A percentile compares a stretch with the other conserved stretches of the same genome.
Evolutionary conservation across 2,888 invertebrate species (phyloP).

Genomic region (Synergus itoensis): DNA sequence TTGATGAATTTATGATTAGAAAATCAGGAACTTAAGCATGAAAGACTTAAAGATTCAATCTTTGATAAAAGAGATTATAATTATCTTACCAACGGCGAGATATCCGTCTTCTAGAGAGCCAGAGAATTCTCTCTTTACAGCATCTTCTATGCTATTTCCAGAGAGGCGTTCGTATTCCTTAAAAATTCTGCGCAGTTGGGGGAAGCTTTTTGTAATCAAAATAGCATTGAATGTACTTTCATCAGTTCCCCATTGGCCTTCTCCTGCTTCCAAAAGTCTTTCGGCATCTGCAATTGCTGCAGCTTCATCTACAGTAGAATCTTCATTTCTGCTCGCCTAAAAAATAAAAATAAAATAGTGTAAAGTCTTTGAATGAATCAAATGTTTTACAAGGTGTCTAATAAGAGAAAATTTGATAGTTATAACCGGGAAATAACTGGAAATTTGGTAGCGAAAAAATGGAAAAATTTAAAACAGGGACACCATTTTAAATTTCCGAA

Average conservation of each 20-base stretch:
- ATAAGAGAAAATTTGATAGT: no score
- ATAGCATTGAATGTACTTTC: conserved; percentile 93
- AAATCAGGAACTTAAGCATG: no score
- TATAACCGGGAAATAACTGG: no score
- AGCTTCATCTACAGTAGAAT: conserved; percentile 84
- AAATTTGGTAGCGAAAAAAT: no score
- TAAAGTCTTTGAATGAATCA: neutral
- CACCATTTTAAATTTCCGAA: neutral
- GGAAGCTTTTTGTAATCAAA: conserved; percentile 88
- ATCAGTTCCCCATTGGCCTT: conserved; percentile 87
- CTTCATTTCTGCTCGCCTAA: conserved; percentile 88
- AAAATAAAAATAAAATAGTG: conserved; percentile 2
- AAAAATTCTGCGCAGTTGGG: conserved; percentile 83
- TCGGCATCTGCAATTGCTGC: conserved; percentile 90
- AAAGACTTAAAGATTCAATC: neutral
- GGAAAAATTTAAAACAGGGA: neutral
- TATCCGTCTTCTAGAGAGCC: conserved; percentile 88
- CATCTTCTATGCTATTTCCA: conserved; percentile 89
- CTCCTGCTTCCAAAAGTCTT: conserved; percentile 87
- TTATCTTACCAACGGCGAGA: conserved; percentile 84
- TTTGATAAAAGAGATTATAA: neutral
- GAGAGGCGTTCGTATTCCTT: conserved; percentile 88
- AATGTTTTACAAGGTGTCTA: neutral
- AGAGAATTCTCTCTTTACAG: conserved; percentile 90
- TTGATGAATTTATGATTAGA: neutral